phyloP scores from a whole-genome alignment of 2,888 invertebrate genomes.

The Dyspetes luteomarginatus region DNA sequence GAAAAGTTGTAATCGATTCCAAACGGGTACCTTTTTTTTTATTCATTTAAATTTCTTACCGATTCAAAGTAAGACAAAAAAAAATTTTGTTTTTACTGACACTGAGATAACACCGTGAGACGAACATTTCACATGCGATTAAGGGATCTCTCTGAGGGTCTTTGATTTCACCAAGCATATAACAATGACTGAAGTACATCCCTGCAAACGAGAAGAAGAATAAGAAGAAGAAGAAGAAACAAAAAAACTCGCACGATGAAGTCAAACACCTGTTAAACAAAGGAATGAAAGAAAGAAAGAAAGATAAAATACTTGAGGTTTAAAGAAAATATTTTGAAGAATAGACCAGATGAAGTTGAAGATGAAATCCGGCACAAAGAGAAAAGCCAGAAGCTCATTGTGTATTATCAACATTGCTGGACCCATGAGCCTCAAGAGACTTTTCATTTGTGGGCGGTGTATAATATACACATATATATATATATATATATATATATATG shows the following conservation, averaged over 20 bases:
- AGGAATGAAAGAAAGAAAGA: slow-evolving; percentile 14
- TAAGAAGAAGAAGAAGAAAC: neutral
- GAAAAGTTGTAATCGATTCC: no score
- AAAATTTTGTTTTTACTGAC: neutral
- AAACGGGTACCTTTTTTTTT: no score
- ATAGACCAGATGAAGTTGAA: slow-evolving; percentile 52
- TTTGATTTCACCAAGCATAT: slow-evolving; percentile 16
- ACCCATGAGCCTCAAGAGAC: neutral
- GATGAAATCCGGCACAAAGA: slow-evolving; percentile 16
- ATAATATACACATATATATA: neutral
- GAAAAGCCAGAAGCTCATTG: slow-evolving; percentile 37
- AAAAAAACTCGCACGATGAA: slow-evolving; percentile 18
- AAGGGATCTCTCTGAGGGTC: neutral
- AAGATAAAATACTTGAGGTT: slow-evolving; percentile 15
- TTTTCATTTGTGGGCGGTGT: neutral
- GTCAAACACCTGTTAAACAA: slow-evolving; percentile 34
- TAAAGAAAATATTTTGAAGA: slow-evolving; percentile 45
- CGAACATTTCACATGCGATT: neutral
- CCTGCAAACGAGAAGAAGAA: neutral
- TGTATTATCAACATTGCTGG: neutral
- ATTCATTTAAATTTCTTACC: no score
- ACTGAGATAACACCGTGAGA: neutral
- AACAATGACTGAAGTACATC: neutral
- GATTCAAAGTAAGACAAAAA: neutral
- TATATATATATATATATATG: no score